Conservation (phyloP, 2,797 vertebrate species). For the Danio jaintianensis region DNA sequence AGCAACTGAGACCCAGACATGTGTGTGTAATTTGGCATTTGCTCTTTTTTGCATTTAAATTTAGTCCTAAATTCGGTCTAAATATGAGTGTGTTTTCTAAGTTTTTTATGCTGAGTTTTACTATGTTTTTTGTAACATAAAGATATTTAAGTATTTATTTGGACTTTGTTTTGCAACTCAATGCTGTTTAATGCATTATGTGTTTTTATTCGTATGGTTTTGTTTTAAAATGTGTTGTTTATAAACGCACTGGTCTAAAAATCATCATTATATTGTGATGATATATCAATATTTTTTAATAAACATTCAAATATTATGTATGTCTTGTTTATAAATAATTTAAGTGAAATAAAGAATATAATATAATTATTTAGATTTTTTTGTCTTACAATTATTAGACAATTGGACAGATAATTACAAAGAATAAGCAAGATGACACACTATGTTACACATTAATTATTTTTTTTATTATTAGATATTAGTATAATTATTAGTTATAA, state of each 20-base stretch:
- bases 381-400: too few relatives aligned
- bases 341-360: too few relatives aligned
- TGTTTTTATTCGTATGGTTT: too few relatives aligned
- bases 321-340: too few relatives aligned
- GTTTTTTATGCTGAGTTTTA: background rate
- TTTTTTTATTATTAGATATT: background rate
- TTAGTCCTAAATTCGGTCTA: background rate
- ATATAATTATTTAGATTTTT: too few relatives aligned
- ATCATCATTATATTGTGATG: too few relatives aligned
- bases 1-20: slow-evolving; percentile 4
- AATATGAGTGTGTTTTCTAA: background rate
- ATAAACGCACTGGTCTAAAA: too few relatives aligned
- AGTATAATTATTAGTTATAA: background rate
- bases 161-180: background rate
- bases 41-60: background rate
- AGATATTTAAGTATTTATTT: background rate
- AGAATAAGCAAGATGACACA: too few relatives aligned
- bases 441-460: background rate
- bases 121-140: background rate
- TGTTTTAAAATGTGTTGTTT: too few relatives aligned
- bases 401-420: too few relatives aligned
- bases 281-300: too few relatives aligned
- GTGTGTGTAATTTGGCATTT: background rate
- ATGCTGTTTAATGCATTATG: background rate
- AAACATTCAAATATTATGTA: too few relatives aligned